Base-by-base conservation (phyloP, 2,113 vertebrate species). In the Hyaena hyaena region DNA sequence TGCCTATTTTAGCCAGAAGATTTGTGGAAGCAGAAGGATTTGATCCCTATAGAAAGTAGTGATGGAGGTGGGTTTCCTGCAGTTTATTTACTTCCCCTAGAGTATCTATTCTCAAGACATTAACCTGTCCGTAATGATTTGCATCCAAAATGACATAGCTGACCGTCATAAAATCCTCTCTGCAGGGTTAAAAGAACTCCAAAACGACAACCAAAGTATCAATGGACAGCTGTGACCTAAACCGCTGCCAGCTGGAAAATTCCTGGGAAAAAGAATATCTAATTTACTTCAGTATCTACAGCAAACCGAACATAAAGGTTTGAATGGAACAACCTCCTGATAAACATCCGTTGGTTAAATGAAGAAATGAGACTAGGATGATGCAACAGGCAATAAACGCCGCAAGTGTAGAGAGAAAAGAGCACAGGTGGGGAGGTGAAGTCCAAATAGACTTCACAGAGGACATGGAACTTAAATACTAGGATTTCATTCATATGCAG, bases 1-100 rank as follows among this genome's bases (percentile, higher is more conserved):
- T 14, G 90, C 63, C 28, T 35, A 35, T 97, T 92, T 87, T 65
- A 97, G 94, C 53, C 39, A 88, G 96, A 94, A 76, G 76, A 43
- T 96, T 28, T 33, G 1, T 84, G 73, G 12, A 55, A 43, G 9
- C 63, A 68, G 4, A 71, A 77, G 45, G 95, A 39, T 80, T 92
- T 95, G n/a, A 33, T 63, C 5, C 15, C 7, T 43, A 35, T 45
- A 24, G 7, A 61, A 81, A 69, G 24, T 23, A 16, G 28, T 43
- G 35, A 53, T 5, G 19, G 33, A 87, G 28, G 10, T 74, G 10
- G 43, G 53, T 55, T 84, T 66, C 80, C 94, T 74, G 14, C n/a
- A 89, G 39, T 84, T 94, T 5, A 2, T 17, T 68, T 65, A 92
- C 43, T 76, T 73, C 26, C 28, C 43, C 50, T 10, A 68, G 1